phyloP scores from a whole-genome alignment of 2,113 vertebrate genomes.

The Pyrgilauda ruficollis region DNA sequence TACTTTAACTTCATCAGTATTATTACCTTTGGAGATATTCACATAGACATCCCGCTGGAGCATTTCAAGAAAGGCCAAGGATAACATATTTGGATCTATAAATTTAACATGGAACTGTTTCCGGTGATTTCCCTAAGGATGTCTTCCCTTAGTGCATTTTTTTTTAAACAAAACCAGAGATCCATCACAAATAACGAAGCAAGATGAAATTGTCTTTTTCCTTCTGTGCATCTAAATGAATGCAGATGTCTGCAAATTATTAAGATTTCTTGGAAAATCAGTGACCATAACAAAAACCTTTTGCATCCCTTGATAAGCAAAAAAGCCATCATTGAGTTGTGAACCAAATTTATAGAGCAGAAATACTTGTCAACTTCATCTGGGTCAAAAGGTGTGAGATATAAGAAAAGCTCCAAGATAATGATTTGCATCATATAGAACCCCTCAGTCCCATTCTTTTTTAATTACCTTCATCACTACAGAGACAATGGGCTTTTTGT shows the following conservation, averaged over 20 bases:
- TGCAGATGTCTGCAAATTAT: slow-evolving; percentile 17
- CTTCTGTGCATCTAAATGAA: background rate
- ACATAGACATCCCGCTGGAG: background rate
- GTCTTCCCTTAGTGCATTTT: background rate
- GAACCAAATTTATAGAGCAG: background rate
- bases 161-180: background rate
- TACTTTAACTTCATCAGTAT: background rate
- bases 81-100: slow-evolving; percentile 15
- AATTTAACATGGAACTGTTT: background rate
- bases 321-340: background rate
- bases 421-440: slow-evolving; percentile 5
- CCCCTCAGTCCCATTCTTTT: background rate
- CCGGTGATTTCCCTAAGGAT: background rate
- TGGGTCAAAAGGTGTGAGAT: background rate
- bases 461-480: background rate
- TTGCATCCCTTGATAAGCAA: background rate
- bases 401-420: background rate
- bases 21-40: background rate
- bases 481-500: background rate
- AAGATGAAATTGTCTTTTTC: background rate
- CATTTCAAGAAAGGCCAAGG: slow-evolving; percentile 5
- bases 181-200: background rate
- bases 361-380: background rate
- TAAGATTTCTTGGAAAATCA: slow-evolving; percentile 27
- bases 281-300: slow-evolving; percentile 5